Percentiles rank a stretch among this genome's conserved stretches.
These are phyloP conservation scores for Octodonta nipae DNA, from an alignment of 2,888 invertebrate genomes.

Conservation along the genomic window DNA sequence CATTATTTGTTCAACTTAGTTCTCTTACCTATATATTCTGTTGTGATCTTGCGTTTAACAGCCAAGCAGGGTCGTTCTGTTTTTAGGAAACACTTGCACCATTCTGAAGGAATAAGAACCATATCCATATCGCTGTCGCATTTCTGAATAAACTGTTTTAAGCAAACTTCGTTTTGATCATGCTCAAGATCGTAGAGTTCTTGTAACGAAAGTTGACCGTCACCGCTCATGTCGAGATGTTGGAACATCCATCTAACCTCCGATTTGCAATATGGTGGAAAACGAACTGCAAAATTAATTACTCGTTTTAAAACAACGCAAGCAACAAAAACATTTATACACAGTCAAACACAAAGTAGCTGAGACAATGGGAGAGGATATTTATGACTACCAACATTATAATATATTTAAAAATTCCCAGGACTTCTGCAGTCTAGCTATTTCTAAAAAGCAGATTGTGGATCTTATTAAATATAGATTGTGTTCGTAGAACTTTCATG, in stretches of 20 bases:
- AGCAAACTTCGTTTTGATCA: conserved; percentile 72
- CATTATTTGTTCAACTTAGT: too few species aligned
- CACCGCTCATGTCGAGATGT: conserved; percentile 74
- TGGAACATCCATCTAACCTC: conserved; percentile 94
- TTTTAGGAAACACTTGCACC: conserved; percentile 72
- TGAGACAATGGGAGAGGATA: too few species aligned
- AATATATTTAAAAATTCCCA: too few species aligned
- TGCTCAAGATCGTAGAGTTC: conserved; percentile 79
- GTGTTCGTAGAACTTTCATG: too few species aligned
- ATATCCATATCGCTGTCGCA: conserved; percentile 66
- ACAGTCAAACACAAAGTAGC: too few species aligned
- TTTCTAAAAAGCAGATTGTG: too few species aligned
- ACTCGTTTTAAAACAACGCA: too few species aligned
- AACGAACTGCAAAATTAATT: conserved; percentile 40
- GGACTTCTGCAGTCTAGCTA: too few species aligned
- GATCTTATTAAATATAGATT: too few species aligned
- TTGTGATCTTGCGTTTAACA: conserved; percentile 61
- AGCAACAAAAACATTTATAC: too few species aligned
- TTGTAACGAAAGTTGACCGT: conserved; percentile 62
- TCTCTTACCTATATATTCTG: conserved; percentile 47
- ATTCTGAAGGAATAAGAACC: conserved; percentile 58
- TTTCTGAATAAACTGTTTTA: conserved; percentile 76
- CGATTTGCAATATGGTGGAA: conserved; percentile 70
- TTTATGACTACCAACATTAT: too few species aligned
- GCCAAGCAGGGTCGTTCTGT: conserved; percentile 73